Conservation (phyloP, 2,113 vertebrate species). For the Rhea americana region DNA sequence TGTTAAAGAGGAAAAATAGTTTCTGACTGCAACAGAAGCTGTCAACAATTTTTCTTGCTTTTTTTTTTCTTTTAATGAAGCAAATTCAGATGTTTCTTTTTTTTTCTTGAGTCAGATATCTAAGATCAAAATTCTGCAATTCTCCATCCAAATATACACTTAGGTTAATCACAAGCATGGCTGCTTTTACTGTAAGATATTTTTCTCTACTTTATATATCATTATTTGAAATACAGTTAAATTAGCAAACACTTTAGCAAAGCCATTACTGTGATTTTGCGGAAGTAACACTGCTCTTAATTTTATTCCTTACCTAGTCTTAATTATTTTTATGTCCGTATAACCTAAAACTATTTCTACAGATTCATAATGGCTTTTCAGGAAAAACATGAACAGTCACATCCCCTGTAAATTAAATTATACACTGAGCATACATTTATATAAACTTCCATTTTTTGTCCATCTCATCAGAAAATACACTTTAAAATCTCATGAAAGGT, state of each 20-base stretch:
- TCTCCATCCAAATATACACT: background rate
- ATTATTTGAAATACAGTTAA: background rate
- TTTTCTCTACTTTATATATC: background rate
- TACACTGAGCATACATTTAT: background rate
- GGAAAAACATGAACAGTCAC: background rate
- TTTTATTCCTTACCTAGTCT: background rate
- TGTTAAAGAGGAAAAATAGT: background rate
- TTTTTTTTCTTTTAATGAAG: background rate
- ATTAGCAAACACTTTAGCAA: background rate
- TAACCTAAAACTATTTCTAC: background rate
- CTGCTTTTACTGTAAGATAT: background rate
- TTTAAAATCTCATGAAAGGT: background rate
- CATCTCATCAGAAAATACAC: background rate
- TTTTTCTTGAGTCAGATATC: background rate
- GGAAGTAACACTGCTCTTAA: background rate
- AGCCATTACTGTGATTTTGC: background rate
- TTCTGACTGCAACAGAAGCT: background rate
- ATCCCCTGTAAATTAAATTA: background rate
- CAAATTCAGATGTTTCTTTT: background rate
- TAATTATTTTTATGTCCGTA: background rate
- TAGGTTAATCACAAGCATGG: background rate
- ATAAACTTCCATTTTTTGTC: rapidly evolving
- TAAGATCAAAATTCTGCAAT: background rate
- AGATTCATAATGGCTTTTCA: background rate
- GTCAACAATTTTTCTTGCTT: background rate